These are phyloP conservation scores for Nixonia krombeini DNA, from an alignment of 1,140 invertebrate genomes.

Conservation along the genomic window DNA sequence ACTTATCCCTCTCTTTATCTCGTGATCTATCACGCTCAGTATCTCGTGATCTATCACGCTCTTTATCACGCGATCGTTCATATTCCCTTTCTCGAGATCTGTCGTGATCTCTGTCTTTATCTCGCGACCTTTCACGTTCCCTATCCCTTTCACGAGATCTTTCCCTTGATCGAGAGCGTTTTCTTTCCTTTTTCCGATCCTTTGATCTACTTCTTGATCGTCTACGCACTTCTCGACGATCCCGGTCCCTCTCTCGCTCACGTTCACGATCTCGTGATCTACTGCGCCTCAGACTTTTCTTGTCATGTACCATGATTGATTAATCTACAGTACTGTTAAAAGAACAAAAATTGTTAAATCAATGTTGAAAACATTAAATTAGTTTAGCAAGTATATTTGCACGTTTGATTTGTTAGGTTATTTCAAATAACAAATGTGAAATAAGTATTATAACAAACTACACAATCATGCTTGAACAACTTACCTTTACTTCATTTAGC, in stretches of 20 bases:
- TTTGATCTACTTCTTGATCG: slow-evolving; percentile 61
- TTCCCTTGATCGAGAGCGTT: slow-evolving; percentile 54
- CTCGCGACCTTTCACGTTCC: slow-evolving; percentile 57
- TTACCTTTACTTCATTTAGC: too few species aligned
- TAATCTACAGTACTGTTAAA: too few species aligned
- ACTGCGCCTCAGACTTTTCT: slow-evolving; percentile 59
- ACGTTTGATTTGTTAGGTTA: too few species aligned
- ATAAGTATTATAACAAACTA: too few species aligned
- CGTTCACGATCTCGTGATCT: slow-evolving; percentile 65
- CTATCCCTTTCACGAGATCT: slow-evolving; percentile 59
- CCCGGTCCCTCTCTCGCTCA: slow-evolving; percentile 53
- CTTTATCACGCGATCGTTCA: slow-evolving; percentile 59
- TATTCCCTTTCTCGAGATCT: slow-evolving; percentile 60
- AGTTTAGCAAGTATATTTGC: too few species aligned
- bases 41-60: slow-evolving; percentile 62
- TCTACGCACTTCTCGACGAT: slow-evolving; percentile 63
- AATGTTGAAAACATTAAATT: too few species aligned
- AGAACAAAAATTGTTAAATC: too few species aligned
- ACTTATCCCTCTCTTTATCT: slow-evolving; percentile 60
- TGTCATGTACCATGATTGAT: slow-evolving; percentile 64
- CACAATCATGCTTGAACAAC: too few species aligned
- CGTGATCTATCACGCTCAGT: slow-evolving; percentile 62
- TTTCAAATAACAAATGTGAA: too few species aligned
- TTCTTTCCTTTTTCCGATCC: slow-evolving; percentile 57
- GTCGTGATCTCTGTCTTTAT: slow-evolving; percentile 58